These are phyloP conservation scores for Psittacula echo DNA, from an alignment of 2,797 vertebrate species.

Conservation along the genomic window DNA sequence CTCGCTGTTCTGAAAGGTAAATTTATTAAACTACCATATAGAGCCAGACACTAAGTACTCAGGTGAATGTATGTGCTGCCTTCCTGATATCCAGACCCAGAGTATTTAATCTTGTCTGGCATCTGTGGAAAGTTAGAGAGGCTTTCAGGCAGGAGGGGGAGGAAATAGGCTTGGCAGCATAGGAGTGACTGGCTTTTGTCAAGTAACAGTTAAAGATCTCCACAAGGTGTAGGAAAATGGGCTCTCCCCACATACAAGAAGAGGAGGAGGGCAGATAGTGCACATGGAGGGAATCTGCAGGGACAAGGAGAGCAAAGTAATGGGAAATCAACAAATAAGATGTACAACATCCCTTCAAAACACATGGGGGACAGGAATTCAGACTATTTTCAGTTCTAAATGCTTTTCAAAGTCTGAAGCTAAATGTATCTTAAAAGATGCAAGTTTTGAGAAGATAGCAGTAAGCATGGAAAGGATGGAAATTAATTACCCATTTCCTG, in stretches of 20 bases:
- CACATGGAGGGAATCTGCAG: background rate
- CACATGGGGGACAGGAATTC: background rate
- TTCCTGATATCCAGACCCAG: background rate
- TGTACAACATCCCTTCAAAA: background rate
- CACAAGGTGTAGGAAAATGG: background rate
- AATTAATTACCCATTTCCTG: background rate
- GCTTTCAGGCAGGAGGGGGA: background rate
- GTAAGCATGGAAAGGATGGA: background rate
- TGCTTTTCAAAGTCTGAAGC: background rate
- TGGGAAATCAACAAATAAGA: background rate
- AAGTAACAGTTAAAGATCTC: background rate
- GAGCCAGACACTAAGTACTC: background rate
- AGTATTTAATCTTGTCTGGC: background rate
- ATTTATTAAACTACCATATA: background rate
- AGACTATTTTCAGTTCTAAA: background rate
- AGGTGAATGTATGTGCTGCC: accelerated
- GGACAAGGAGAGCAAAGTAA: background rate
- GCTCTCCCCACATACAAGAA: background rate
- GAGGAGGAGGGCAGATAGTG: background rate
- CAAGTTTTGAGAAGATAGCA: background rate
- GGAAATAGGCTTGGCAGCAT: background rate
- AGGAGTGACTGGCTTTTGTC: background rate
- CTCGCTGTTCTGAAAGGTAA: background rate
- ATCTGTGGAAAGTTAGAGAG: background rate
- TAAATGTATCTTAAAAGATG: background rate